Conservation (phyloP, 2,797 vertebrate species). For the Odontamblyopus rebecca region DNA sequence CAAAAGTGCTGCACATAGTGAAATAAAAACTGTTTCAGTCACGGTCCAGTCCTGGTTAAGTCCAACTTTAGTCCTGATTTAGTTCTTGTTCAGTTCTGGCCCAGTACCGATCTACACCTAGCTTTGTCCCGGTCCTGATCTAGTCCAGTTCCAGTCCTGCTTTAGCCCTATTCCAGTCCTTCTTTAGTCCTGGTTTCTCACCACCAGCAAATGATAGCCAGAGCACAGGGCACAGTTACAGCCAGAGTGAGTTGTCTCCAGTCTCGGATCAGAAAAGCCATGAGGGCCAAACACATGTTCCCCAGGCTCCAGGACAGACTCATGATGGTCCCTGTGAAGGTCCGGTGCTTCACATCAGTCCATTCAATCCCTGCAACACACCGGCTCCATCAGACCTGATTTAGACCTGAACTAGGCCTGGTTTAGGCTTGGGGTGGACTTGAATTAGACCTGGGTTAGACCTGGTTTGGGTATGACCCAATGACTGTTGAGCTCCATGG, state of each 20-base stretch:
- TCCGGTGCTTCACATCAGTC: slow-evolving; percentile 82
- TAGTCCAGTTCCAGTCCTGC: neutral
- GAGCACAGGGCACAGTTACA: slow-evolving; percentile 76
- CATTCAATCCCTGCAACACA: slow-evolving; percentile 81
- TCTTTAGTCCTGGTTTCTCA: slow-evolving; percentile 49
- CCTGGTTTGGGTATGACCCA: neutral
- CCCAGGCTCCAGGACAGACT: slow-evolving; percentile 83
- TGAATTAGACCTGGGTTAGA: neutral
- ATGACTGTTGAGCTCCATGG: too few species aligned
- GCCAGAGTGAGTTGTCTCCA: slow-evolving; percentile 83
- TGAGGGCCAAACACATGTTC: slow-evolving; percentile 81
- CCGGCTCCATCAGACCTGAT: too few species aligned
- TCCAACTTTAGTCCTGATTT: neutral
- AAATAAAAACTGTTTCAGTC: too few species aligned
- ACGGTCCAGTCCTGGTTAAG: too few species aligned
- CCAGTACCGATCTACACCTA: neutral
- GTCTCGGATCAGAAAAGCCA: slow-evolving; percentile 81
- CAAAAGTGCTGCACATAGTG: too few species aligned
- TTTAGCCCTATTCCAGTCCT: neutral
- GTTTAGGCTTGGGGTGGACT: neutral
- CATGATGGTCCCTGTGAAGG: slow-evolving; percentile 74
- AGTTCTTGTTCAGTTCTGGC: neutral
- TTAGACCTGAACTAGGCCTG: neutral
- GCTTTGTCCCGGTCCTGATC: neutral
- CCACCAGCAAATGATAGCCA: slow-evolving; percentile 80